Evolutionary conservation across 2,113 vertebrate genomes (phyloP), one percentile per base, ranked within the genome.

Genomic region (Trichechus manatus): DNA sequence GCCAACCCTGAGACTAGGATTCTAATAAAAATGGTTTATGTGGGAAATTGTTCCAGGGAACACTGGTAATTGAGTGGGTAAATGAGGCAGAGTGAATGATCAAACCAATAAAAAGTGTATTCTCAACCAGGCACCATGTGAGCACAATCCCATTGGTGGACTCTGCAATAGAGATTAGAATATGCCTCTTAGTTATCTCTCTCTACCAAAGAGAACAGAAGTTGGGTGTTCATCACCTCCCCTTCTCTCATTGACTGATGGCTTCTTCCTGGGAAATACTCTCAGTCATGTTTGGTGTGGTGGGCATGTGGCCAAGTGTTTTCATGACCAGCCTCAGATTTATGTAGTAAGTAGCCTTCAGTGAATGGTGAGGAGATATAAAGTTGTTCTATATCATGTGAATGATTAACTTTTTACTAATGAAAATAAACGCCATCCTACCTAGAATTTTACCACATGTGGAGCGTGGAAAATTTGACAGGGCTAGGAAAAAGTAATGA

Each of bases 161-260:
- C 11, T 47, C 9, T 22, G 11, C 4, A 42, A 47, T 6, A 47
- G 47, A 70, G 39, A 8, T 70, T 19, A 23, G 8, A 78, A 33
- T 11, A 61, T 5, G 5, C 9, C 4, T 61, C 4, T 5, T 11
- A 15, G 39, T 53, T 44, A 14, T 8, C 25, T 1, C 2, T 8
- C 25, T 1, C 2, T 44, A 42, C 9, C 9, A 50, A 86, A 47
- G 19, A 4, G 8, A 63, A 61, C 36, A 22, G 9, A n/a, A 77
- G 14, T 13, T 25, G 50, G 1, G 0, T 72, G 72, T 33, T 33
- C 39, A 25, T 27, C 72, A 84, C n/a, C 11, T 25, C 25, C 2
- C 20, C 6, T 63, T 86, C 33, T 39, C 3, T 20, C 33, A 13
- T 2, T 31, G 19, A 6, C 2, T 77, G 19, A 61, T 61, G 13